Base-by-base conservation (phyloP, 2,888 invertebrate genomes). In the Latrodectus elegans region DNA sequence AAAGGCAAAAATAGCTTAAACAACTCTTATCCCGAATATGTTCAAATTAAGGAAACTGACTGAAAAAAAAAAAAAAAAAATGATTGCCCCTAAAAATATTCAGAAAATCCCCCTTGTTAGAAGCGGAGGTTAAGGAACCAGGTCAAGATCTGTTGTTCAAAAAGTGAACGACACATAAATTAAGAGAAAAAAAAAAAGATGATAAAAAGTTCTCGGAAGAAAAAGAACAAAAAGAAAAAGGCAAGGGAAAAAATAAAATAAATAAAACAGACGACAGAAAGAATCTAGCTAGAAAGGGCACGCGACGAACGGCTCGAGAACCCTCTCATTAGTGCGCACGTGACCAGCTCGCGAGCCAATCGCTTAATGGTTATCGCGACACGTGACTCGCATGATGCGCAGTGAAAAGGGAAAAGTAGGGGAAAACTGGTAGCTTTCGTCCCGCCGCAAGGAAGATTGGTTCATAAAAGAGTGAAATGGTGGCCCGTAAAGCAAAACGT, bases 271-370 rank as follows among this genome's bases (percentile, higher is more conserved):
- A 26, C 22, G 68, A 38, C 14, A 22, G 26, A 68, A 68, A 22
- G 68, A 26, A 26, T 68, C 22, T 12, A 22, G 68, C 72, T 64
- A 26, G 73, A 60, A 72, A 38, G 55, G 86, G 77, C 86, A 87
- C 86, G 86, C 86, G 86, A 87, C 84, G 74, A 68, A 72, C 22
- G 38, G 38, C 22, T 65, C 65, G 65, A 76, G 67, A 81, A 81
- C 81, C 86, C 86, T 80, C 81, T 87, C 86, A 87, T 87, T 87
- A 87, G 72, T 53, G n/a, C 81, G 81, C 81, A 81, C 81, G 81
- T 81, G 81, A 81, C 81, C 38, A 26, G 86, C 80, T 87, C 86
- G 86, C 86, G 86, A 87, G 77, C 86, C 86, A 87, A 87, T 87
- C 86, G 76, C 81, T 74, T 87, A 87, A 87, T 87, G 86, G 81